Conservation (phyloP, 2,888 invertebrate species). For the Anodontia alba region DNA sequence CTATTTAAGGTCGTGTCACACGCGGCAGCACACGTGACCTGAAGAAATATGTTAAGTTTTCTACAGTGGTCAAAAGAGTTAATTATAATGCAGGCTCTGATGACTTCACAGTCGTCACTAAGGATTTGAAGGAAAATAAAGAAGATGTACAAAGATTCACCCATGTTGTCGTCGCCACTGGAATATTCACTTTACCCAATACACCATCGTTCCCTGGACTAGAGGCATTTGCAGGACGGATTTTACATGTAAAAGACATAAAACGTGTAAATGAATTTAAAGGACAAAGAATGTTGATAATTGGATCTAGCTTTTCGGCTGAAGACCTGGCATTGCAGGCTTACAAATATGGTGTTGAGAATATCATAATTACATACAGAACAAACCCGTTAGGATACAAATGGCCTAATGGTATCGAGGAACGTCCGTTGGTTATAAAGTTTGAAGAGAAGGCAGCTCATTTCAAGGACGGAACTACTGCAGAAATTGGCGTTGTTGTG, state of each 20-base stretch:
- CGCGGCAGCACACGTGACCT: neutral
- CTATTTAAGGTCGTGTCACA: neutral
- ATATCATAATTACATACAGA: neutral
- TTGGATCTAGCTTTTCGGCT: conserved; percentile 16
- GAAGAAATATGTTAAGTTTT: neutral
- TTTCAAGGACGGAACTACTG: neutral
- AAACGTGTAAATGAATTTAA: conserved; percentile 18
- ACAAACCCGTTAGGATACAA: neutral
- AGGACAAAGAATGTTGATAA: conserved; percentile 18
- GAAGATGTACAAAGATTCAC: conserved; percentile 13
- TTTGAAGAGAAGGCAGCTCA: neutral
- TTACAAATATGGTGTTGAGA: neutral
- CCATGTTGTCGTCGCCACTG: conserved; percentile 23
- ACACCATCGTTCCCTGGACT: conserved; percentile 18
- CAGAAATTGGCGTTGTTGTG: neutral
- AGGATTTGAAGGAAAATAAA: neutral
- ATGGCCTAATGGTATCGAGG: conserved; percentile 23
- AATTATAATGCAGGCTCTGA: conserved; percentile 26
- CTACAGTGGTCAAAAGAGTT: conserved; percentile 24
- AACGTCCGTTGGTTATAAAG: conserved; percentile 18
- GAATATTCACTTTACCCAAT: conserved; percentile 20
- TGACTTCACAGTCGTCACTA: conserved; percentile 28
- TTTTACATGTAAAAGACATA: conserved; percentile 35
- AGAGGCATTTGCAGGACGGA: conserved; percentile 19
- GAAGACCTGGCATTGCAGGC: conserved; percentile 24